Evolutionary conservation across 2,113 vertebrate species (phyloP).

Genomic region (Boleophthalmus pectinirostris): DNA sequence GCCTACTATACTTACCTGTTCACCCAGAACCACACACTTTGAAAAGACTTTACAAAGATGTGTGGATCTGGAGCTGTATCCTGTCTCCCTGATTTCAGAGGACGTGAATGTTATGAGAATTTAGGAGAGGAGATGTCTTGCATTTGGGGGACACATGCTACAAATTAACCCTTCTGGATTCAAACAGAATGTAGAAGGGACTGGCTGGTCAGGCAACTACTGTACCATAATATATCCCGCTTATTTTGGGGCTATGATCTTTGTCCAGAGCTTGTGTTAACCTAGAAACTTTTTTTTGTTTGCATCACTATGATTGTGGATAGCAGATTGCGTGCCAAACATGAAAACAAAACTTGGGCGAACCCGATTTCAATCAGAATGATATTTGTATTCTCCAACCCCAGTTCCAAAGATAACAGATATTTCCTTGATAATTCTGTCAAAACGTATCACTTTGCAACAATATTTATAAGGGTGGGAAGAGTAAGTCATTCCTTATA

Average conservation of each 20-base stretch:
- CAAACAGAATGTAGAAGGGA: no score
- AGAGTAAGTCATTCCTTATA: background rate
- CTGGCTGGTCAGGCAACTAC: no score
- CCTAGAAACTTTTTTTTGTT: background rate
- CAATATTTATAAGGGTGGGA: constrained; percentile 1
- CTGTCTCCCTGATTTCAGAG: no score
- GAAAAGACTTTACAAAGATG: no score
- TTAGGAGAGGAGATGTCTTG: no score
- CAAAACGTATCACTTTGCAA: background rate
- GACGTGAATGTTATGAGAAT: no score
- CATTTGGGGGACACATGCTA: no score
- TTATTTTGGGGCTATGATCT: background rate
- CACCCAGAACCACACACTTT: no score
- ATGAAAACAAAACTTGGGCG: background rate
- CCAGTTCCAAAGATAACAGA: background rate
- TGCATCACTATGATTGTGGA: background rate
- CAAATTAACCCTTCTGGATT: no score
- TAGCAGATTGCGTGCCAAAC: background rate
- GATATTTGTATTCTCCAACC: background rate
- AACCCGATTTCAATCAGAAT: background rate
- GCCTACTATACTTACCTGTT: no score
- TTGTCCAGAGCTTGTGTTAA: background rate
- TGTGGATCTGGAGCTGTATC: no score
- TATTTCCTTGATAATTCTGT: background rate
- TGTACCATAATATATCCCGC: no score